Percentiles rank a stretch among this genome's conserved stretches.
Evolutionary conservation across 2,888 invertebrate genomes (phyloP).

Genomic region (Disparrhopalites patrizii): DNA sequence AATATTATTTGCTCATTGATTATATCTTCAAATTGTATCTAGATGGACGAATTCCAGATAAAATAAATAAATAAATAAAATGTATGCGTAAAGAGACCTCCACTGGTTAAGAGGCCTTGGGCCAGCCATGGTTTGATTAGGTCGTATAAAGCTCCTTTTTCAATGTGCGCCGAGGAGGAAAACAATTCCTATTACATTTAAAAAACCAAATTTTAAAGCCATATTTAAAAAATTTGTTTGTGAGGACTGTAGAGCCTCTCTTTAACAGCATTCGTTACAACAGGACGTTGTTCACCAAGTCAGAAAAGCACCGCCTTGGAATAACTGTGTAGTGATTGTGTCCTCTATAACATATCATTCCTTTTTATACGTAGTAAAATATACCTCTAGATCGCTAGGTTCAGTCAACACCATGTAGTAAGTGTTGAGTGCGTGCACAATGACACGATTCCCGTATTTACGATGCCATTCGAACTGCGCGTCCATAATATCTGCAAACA

Average conservation of each 20-base stretch:
- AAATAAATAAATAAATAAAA: neutral
- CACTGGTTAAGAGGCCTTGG: slow-evolving; percentile 23
- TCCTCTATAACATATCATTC: too few relatives aligned
- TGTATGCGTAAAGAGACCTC: neutral
- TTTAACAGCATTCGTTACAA: too few relatives aligned
- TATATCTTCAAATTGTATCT: too few relatives aligned
- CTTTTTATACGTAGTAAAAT: too few relatives aligned
- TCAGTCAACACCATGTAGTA: neutral
- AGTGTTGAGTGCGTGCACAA: neutral
- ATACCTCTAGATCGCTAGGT: slow-evolving; percentile 16
- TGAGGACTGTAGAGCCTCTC: too few relatives aligned
- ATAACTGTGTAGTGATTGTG: too few relatives aligned
- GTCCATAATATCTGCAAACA: neutral
- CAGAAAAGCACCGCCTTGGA: too few relatives aligned
- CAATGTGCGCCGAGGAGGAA: slow-evolving; percentile 20
- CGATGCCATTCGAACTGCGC: neutral
- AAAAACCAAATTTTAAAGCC: too few relatives aligned
- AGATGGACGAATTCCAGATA: neutral
- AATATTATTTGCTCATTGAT: too few relatives aligned
- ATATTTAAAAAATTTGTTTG: too few relatives aligned
- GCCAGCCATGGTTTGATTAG: slow-evolving; percentile 25
- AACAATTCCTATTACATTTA: slow-evolving; percentile 32
- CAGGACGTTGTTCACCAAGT: too few relatives aligned
- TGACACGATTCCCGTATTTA: neutral
- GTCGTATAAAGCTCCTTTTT: slow-evolving; percentile 19